Conservation (phyloP, 1,140 invertebrate genomes). For the Eumeta japonica region DNA sequence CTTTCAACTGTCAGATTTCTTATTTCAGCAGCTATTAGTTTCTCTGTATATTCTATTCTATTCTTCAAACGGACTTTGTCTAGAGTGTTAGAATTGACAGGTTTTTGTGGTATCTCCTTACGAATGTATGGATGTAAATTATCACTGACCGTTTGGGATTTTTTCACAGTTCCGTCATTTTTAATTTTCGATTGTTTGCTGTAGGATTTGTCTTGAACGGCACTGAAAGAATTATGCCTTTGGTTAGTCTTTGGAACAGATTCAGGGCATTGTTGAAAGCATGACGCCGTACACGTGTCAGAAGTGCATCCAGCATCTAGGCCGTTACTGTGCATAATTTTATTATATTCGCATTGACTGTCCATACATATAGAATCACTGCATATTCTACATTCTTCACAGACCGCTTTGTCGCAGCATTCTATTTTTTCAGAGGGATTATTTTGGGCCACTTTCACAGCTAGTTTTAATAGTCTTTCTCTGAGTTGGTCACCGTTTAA, state of each 20-base stretch:
- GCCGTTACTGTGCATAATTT: constrained; percentile 45
- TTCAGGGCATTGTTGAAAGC: constrained; percentile 33
- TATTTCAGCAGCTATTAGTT: constrained; percentile 53
- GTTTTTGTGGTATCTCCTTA: constrained; percentile 46
- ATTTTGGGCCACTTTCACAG: constrained; percentile 50
- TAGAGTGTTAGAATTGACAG: constrained; percentile 31
- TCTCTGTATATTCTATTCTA: constrained; percentile 54
- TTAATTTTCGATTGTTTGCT: constrained; percentile 24
- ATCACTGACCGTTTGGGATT: constrained; percentile 47
- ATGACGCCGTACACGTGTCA: constrained; percentile 42
- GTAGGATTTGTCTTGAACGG: constrained; percentile 40
- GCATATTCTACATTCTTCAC: constrained; percentile 52
- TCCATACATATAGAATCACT: constrained; percentile 52
- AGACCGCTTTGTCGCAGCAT: constrained; percentile 53
- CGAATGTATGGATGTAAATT: constrained; percentile 53
- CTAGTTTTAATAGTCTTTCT: constrained; percentile 60
- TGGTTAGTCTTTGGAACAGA: constrained; percentile 31
- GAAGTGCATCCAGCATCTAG: constrained; percentile 48
- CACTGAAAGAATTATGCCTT: constrained; percentile 55
- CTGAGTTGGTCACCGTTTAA: constrained; percentile 63
- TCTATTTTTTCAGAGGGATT: constrained; percentile 49
- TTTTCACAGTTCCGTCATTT: constrained; percentile 43
- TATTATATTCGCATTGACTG: constrained; percentile 53
- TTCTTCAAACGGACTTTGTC: constrained; percentile 46
- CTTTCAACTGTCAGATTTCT: constrained; percentile 49